Evolutionary conservation across 2,797 vertebrate species (phyloP), one percentile per base, ranked within the genome.

Genomic region (Eremophila alpestris): DNA sequence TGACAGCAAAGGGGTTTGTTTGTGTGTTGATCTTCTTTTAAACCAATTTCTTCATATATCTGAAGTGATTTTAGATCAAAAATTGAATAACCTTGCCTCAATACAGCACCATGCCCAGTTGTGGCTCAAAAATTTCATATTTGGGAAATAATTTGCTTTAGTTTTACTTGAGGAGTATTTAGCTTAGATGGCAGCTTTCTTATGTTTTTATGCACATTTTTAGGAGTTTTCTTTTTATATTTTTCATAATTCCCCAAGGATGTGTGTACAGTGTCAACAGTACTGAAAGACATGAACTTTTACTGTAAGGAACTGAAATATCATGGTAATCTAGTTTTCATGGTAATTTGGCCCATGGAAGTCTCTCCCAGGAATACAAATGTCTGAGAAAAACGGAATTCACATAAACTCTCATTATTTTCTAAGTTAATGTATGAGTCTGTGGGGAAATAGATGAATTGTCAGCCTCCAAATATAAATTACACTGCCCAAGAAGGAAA

Each of bases 321-420:
- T 82, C 89, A 69, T 46, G 27, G 18, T 90, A 86, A 92, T 88
- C 63, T 73, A 90, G 49, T 95, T 95, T 96, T 91, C 92, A 78
- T 93, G 93, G 85, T 90, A 87, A 90, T 97, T 93, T 95, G 79
- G 89, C 70, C 51, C 30, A 34, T 38, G 43, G 24, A 87, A 83
- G 16, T 64, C 90, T 96, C 97, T 94, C 95, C 7, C 5, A 94
- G 96, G 94, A 96, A 93, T 97, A 93, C 92, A 95, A 95, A 91
- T 92, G 95, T 71, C 95, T 96, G 95, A 96, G 96, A 97, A 97
- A 96, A 95, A 59, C 0, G 0, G 73, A 95, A 94, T 95, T 97
- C 96, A 94, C 95, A 95, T 91, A 89, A 92, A 83, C 69, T 75
- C 74, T 45, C 11, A 1, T 48, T 79, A 67, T 96, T 95, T 94